A percentile compares a stretch with the other conserved stretches of the same genome.
These are phyloP conservation scores for Melanotaenia pygmaea DNA, from an alignment of 2,797 vertebrate species.

Conservation along the genomic window DNA sequence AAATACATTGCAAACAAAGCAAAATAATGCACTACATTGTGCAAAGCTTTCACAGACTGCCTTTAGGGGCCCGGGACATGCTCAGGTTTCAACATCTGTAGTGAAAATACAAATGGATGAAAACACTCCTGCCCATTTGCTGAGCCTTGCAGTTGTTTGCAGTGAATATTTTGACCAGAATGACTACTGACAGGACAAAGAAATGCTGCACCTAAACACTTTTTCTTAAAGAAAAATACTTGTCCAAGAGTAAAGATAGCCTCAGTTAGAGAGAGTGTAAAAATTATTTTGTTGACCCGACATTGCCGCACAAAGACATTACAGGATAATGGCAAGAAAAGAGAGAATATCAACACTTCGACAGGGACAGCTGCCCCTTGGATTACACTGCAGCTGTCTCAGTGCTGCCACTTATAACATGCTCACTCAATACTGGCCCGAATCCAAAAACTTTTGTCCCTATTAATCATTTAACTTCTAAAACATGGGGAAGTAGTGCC, in stretches of 20 bases:
- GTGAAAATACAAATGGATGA: constrained; percentile 1
- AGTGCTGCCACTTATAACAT: not conserved
- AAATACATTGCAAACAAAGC: not conserved
- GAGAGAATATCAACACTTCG: not conserved
- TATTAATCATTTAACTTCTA: constrained; percentile 5
- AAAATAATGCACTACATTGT: not conserved
- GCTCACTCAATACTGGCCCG: not conserved
- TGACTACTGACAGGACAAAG: not conserved
- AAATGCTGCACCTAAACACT: not conserved
- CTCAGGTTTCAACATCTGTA: constrained; percentile 14
- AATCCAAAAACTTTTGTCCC: not conserved
- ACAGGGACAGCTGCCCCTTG: not conserved
- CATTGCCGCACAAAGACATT: not conserved
- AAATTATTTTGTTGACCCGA: not conserved
- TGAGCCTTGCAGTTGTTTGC: constrained; percentile 12
- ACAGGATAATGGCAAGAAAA: not conserved
- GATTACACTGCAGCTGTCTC: not conserved
- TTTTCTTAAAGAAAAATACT: not conserved
- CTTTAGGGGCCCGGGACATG: not conserved
- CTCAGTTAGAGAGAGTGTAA: too few relatives aligned
- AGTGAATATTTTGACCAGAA: constrained; percentile 11
- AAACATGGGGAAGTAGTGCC: not conserved
- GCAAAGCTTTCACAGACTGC: constrained; percentile 1
- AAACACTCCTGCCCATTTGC: constrained; percentile 9
- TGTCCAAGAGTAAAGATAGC: too few relatives aligned